Conservation (phyloP, 2,888 invertebrate genomes). For the Mallateleia sp. region DNA sequence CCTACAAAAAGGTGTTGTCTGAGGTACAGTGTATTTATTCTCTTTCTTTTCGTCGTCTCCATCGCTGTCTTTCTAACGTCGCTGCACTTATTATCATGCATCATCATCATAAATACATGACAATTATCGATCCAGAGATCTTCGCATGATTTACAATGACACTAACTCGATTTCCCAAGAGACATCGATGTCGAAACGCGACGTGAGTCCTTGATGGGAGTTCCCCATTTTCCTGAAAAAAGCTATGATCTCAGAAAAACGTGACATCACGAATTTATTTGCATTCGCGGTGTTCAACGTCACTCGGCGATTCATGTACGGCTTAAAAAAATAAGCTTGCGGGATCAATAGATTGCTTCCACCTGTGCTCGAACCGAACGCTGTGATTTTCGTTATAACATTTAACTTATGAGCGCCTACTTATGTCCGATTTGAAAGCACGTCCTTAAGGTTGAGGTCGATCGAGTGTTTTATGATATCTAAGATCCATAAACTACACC, state of each 20-base stretch:
- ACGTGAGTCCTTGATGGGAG: conserved; percentile 51
- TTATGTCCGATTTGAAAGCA: conserved; percentile 6
- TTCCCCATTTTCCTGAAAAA: conserved; percentile 58
- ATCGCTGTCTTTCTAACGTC: too few relatives aligned
- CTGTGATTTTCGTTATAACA: conserved; percentile 27
- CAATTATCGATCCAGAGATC: conserved; percentile 53
- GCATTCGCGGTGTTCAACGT: too few relatives aligned
- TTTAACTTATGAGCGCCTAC: conserved; percentile 24
- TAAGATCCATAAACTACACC: too few relatives aligned
- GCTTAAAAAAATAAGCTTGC: too few relatives aligned
- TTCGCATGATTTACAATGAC: conserved; percentile 44
- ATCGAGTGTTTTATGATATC: conserved; percentile 5
- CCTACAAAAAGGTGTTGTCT: too few relatives aligned
- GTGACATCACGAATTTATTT: too few relatives aligned
- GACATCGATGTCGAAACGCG: conserved; percentile 48
- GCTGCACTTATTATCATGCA: conserved; percentile 4
- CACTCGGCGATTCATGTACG: too few relatives aligned
- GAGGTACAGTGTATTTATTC: too few relatives aligned
- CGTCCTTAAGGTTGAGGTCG: conserved; percentile 59
- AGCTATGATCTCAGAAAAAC: conserved; percentile 58
- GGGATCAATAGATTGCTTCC: too few relatives aligned
- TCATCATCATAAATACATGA: conserved; percentile 55
- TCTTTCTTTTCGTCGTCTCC: too few relatives aligned
- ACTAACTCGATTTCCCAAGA: conserved; percentile 27
- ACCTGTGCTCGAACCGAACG: too few relatives aligned